phyloP scores from a whole-genome alignment of 1,140 invertebrate genomes.

The Melitaea cinxia region DNA sequence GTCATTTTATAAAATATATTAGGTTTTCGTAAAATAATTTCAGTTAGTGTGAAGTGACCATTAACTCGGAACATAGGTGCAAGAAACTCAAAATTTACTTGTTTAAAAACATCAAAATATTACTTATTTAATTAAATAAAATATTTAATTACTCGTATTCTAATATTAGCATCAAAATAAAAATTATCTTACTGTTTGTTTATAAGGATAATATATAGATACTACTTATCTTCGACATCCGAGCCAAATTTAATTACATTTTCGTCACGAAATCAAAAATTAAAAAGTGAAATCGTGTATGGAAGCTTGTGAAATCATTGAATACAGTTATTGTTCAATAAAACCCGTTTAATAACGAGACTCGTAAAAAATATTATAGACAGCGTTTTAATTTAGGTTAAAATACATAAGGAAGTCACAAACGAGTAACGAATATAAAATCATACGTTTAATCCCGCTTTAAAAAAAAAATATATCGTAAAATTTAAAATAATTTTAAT shows the following conservation, averaged over 20 bases:
- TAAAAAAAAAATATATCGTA: neutral
- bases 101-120: no score
- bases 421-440: neutral
- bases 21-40: no score
- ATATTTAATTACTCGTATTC: no score
- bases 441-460: neutral
- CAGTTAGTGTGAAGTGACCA: no score
- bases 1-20: no score
- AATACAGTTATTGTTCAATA: neutral
- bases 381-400: neutral
- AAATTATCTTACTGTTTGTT: no score
- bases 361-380: conserved; percentile 3
- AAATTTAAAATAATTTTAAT: neutral
- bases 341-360: neutral
- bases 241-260: neutral
- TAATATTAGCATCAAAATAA: no score
- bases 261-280: neutral
- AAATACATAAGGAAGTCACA: neutral
- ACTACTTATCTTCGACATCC: no score
- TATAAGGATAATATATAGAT: no score
- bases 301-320: neutral
- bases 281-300: neutral
- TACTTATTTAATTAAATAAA: no score
- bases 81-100: no score
- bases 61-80: no score